Percentiles rank a stretch among this genome's conserved stretches.
These are phyloP conservation scores for Lamproptera curius DNA, from an alignment of 2,888 invertebrate genomes.

Conservation along the genomic window DNA sequence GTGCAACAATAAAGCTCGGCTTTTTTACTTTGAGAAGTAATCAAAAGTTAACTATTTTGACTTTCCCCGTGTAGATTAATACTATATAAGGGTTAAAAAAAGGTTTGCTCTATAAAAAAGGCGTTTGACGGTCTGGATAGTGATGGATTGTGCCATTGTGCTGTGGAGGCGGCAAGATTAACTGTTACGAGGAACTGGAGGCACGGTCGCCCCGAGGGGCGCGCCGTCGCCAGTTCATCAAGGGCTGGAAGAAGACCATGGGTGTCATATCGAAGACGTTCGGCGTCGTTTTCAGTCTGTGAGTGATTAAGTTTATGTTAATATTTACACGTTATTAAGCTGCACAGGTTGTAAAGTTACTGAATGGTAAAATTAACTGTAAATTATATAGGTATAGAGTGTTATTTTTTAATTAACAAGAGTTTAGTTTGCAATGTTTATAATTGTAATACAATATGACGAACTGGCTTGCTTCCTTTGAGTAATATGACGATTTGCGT, in stretches of 20 bases:
- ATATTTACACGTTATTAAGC: background rate
- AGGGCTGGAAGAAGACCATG: conserved; percentile 80
- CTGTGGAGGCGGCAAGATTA: conserved; percentile 62
- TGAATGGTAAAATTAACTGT: too few relatives aligned
- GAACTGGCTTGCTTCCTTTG: too few relatives aligned
- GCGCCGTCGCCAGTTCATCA: conserved; percentile 73
- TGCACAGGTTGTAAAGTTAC: too few relatives aligned
- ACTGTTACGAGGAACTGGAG: conserved; percentile 60
- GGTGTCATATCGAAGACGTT: conserved; percentile 88
- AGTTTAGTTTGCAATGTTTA: too few relatives aligned
- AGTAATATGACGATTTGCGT: too few relatives aligned
- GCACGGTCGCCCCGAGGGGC: conserved; percentile 67
- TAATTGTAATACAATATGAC: too few relatives aligned
- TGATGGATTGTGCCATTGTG: conserved; percentile 46
- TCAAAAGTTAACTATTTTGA: too few relatives aligned
- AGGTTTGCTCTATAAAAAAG: too few relatives aligned
- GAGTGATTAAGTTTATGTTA: conserved; percentile 59
- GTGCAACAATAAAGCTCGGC: background rate
- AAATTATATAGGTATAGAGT: too few relatives aligned
- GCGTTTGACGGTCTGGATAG: conserved; percentile 35
- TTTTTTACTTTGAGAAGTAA: background rate
- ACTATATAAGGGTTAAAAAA: too few relatives aligned
- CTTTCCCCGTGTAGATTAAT: too few relatives aligned
- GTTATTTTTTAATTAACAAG: too few relatives aligned
- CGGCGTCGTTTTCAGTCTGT: conserved; percentile 89